phyloP scores from a whole-genome alignment of 2,888 invertebrate species.

The Chaetoderma sp. region DNA sequence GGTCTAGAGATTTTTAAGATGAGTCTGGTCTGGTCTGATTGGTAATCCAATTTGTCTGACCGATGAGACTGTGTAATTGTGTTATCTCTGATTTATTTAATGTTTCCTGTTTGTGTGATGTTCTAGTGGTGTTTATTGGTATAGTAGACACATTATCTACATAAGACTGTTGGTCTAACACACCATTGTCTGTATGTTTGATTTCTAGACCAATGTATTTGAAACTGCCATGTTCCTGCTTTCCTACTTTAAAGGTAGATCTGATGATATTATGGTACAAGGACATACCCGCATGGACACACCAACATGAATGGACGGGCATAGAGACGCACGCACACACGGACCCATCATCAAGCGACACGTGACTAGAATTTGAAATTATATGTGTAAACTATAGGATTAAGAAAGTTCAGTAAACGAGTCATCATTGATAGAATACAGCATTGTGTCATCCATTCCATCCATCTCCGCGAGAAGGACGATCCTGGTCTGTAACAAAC shows the following conservation, averaged over 20 bases:
- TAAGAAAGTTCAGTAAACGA: too few species aligned
- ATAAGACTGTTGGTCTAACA: not conserved
- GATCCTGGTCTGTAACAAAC: too few species aligned
- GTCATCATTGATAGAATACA: too few species aligned
- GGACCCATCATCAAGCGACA: too few species aligned
- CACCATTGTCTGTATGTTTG: not conserved
- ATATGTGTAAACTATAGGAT: too few species aligned
- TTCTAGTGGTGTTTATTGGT: not conserved
- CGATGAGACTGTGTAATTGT: not conserved
- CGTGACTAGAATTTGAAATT: too few species aligned
- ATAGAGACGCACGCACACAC: too few species aligned
- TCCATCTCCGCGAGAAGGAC: too few species aligned
- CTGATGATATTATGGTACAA: too few species aligned
- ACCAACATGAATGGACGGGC: too few species aligned
- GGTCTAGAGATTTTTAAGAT: not conserved
- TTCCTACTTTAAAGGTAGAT: constrained; percentile 3
- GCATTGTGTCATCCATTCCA: too few species aligned
- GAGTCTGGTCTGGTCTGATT: not conserved
- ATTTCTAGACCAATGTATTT: not conserved
- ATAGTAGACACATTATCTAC: not conserved
- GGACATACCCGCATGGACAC: too few species aligned
- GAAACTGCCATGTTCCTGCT: not conserved
- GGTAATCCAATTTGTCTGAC: not conserved
- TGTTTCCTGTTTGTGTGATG: not conserved
- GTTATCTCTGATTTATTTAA: not conserved